Percentiles rank a stretch among this genome's conserved stretches.
Evolutionary conservation across 2,113 vertebrate genomes (phyloP).

Genomic region (Natator depressus): DNA sequence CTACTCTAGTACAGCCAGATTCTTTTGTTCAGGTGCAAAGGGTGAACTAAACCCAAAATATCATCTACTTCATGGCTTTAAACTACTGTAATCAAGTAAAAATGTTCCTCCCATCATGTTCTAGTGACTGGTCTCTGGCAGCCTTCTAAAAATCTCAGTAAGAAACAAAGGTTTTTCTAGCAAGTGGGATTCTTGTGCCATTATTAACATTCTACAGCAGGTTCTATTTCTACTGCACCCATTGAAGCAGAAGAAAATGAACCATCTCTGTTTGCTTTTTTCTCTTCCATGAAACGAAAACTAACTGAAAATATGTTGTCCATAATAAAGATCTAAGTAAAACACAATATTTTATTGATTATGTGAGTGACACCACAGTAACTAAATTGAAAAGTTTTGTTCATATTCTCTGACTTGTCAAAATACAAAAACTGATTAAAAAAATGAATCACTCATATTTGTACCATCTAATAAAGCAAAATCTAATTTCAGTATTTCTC

Average conservation of each 20-base stretch:
- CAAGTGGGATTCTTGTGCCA: background rate
- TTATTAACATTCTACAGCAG: slow-evolving; percentile 11
- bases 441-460: slow-evolving; percentile 36
- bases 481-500: slow-evolving; percentile 40
- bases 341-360: slow-evolving; percentile 28
- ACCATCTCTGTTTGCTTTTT: background rate
- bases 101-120: background rate
- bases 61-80: background rate
- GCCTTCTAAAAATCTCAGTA: background rate
- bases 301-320: background rate
- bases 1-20: background rate
- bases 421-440: slow-evolving; percentile 36
- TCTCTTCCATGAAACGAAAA: background rate
- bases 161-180: slow-evolving; percentile 7
- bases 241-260: background rate
- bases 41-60: background rate
- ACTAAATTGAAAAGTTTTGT: slow-evolving; percentile 43
- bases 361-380: slow-evolving; percentile 2
- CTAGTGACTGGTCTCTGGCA: background rate
- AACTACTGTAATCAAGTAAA: background rate
- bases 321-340: background rate
- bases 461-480: slow-evolving; percentile 52
- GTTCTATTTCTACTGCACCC: slow-evolving; percentile 14
- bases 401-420: slow-evolving; percentile 4
- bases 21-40: slow-evolving; percentile 29